phyloP scores from a whole-genome alignment of 2,888 invertebrate genomes.

The Oxytorus armatus region DNA sequence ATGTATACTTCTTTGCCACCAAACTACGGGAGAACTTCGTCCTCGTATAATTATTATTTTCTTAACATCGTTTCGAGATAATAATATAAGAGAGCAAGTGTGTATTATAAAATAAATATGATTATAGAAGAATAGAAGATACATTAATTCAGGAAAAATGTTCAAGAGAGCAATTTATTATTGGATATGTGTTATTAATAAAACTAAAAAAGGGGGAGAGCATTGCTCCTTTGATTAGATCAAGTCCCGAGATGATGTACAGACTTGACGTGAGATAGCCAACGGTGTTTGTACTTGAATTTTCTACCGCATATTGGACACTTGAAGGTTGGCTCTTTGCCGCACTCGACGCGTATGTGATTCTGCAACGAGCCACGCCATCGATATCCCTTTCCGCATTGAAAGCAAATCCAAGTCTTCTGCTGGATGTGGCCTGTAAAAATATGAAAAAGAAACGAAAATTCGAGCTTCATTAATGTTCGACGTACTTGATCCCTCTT shows the following conservation, averaged over 20 bases:
- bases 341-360: constrained; percentile 80
- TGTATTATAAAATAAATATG: too few species aligned
- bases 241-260: constrained; percentile 70
- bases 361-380: constrained; percentile 79
- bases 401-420: constrained; percentile 75
- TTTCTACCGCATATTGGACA: constrained; percentile 78
- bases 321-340: constrained; percentile 79
- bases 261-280: constrained; percentile 75
- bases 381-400: constrained; percentile 79
- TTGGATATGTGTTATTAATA: too few species aligned
- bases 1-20: too few species aligned
- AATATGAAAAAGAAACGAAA: constrained; percentile 63
- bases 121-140: too few species aligned
- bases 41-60: background rate
- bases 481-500: constrained; percentile 7
- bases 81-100: too few species aligned
- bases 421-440: constrained; percentile 73
- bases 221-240: constrained; percentile 10
- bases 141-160: too few species aligned
- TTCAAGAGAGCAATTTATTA: too few species aligned
- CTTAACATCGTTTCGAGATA: too few species aligned
- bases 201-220: too few species aligned
- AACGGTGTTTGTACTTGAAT: constrained; percentile 79
- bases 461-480: constrained; percentile 56
- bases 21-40: background rate